phyloP scores from a whole-genome alignment of 2,113 vertebrate genomes.

The Xyrauchen texanus region DNA sequence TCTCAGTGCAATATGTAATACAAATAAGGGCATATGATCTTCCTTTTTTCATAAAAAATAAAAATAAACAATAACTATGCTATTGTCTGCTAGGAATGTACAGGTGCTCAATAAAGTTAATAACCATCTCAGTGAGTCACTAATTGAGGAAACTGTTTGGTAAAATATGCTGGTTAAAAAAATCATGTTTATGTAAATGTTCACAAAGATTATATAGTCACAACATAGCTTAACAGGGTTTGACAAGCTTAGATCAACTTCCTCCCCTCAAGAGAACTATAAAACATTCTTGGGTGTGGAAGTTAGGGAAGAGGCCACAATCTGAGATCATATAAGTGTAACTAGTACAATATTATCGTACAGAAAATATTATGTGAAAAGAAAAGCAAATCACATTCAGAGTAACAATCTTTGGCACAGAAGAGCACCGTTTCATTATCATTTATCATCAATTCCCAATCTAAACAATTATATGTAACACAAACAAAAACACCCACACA shows the following conservation, averaged over 20 bases:
- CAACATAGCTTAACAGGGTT: neutral
- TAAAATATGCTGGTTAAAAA: neutral
- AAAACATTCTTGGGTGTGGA: too few relatives aligned
- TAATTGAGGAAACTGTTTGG: neutral
- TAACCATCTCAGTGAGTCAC: neutral
- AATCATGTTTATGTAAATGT: neutral
- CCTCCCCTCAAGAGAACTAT: too few relatives aligned
- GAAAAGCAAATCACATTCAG: conserved; percentile 11
- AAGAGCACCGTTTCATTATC: neutral
- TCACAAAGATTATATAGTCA: neutral
- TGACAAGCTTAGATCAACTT: too few relatives aligned
- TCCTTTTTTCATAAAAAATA: neutral
- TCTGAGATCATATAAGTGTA: neutral
- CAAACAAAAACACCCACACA: neutral
- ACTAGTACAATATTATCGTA: neutral
- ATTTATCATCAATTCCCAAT: neutral
- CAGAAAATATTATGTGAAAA: neutral
- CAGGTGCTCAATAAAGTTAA: neutral
- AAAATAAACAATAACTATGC: neutral
- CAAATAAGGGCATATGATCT: neutral
- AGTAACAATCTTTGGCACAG: neutral
- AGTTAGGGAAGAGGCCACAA: too few relatives aligned
- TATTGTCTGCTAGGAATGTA: neutral
- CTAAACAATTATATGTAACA: neutral
- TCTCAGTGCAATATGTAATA: neutral